Conservation (phyloP, 2,888 invertebrate genomes). For the Plagodis pulveraria region DNA sequence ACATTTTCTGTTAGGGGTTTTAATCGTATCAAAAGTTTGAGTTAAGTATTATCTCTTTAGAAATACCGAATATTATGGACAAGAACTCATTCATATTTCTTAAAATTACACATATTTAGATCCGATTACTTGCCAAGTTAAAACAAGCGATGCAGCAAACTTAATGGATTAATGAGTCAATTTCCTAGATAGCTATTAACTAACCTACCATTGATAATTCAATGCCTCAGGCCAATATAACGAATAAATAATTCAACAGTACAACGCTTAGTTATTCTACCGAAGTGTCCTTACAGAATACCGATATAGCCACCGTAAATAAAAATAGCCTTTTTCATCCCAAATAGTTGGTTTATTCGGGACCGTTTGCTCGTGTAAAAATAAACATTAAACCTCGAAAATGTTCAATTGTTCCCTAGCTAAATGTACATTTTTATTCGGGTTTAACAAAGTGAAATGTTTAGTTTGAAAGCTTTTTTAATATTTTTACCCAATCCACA, state of each 20-base stretch:
- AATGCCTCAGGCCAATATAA: slow-evolving; percentile 31
- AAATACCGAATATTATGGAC: too few relatives aligned
- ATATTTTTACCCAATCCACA: too few relatives aligned
- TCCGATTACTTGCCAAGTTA: too few relatives aligned
- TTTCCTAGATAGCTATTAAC: slow-evolving; percentile 22
- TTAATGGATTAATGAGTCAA: slow-evolving; percentile 17
- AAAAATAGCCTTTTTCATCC: slow-evolving; percentile 8
- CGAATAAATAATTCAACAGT: slow-evolving; percentile 47
- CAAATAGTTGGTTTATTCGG: slow-evolving; percentile 17
- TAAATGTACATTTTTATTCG: slow-evolving; percentile 7
- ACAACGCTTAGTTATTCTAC: slow-evolving; percentile 13
- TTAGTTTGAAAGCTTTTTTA: neutral
- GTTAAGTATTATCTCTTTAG: too few relatives aligned
- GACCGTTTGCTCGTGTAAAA: slow-evolving; percentile 9
- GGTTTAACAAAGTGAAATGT: slow-evolving; percentile 1
- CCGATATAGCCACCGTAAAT: slow-evolving; percentile 6
- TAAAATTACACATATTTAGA: too few relatives aligned
- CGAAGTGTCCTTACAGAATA: slow-evolving; percentile 20
- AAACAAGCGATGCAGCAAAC: slow-evolving; percentile 7
- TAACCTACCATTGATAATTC: slow-evolving; percentile 43
- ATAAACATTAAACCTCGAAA: slow-evolving; percentile 14
- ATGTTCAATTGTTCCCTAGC: slow-evolving; percentile 10
- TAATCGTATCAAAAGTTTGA: too few relatives aligned
- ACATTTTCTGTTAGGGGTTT: too few relatives aligned
- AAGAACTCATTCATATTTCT: too few relatives aligned